Percentiles rank a stretch among this genome's conserved stretches.
phyloP scores from a whole-genome alignment of 2,113 vertebrate species.

The Glaucidium brasilianum region DNA sequence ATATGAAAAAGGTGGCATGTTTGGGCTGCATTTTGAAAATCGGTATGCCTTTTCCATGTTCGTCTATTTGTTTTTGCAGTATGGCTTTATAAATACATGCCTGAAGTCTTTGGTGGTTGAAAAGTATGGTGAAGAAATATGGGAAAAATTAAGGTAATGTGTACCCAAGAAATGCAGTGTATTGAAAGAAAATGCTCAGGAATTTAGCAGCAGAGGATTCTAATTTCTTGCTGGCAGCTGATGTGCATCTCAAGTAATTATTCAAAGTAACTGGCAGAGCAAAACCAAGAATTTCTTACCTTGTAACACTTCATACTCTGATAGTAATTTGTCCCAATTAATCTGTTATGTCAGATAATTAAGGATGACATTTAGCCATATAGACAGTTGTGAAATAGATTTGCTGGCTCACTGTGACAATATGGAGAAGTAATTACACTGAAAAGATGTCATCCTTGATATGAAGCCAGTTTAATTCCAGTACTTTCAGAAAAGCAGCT shows the following conservation, averaged over 20 bases:
- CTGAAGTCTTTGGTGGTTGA: conserved; percentile 76
- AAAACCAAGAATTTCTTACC: conserved; percentile 15
- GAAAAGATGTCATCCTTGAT: neutral
- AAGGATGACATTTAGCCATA: conserved; percentile 9
- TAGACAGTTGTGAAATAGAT: neutral
- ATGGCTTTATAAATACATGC: conserved; percentile 80
- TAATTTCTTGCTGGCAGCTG: neutral
- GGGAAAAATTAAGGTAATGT: conserved; percentile 79
- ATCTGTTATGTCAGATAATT: conserved; percentile 4
- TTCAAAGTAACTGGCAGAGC: neutral
- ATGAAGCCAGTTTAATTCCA: neutral
- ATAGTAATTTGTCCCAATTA: neutral
- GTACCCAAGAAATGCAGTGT: neutral
- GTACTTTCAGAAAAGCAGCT: neutral
- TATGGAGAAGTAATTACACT: neutral
- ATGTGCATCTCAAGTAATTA: neutral
- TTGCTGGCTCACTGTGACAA: neutral
- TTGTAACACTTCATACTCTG: neutral
- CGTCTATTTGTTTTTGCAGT: conserved; percentile 53
- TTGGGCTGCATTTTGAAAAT: neutral
- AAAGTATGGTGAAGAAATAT: conserved; percentile 78
- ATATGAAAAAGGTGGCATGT: too few relatives aligned
- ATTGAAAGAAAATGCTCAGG: neutral
- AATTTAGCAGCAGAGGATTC: neutral
- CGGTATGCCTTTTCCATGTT: neutral